Conservation (phyloP, 2,797 vertebrate genomes). For the Alectoris magna region DNA sequence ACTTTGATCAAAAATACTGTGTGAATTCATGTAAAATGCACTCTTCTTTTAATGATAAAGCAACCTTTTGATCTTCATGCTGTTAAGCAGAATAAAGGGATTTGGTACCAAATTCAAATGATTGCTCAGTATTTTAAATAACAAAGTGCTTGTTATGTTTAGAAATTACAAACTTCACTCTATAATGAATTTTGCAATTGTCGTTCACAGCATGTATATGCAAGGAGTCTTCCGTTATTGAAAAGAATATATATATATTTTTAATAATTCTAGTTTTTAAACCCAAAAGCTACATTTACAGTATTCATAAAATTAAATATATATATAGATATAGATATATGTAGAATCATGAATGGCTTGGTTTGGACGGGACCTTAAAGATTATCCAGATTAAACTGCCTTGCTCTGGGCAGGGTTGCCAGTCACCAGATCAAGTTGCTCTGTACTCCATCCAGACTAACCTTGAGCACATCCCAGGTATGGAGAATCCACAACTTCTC, state of each 20-base stretch:
- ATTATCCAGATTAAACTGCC: background rate
- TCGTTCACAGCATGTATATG: background rate
- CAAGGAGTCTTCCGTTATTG: background rate
- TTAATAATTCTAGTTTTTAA: background rate
- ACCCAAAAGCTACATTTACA: background rate
- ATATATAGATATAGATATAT: no score
- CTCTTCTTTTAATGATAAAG: background rate
- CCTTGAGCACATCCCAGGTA: background rate
- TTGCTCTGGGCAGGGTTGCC: no score
- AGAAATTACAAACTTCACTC: background rate
- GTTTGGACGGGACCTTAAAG: background rate
- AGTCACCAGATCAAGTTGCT: background rate
- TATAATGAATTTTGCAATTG: background rate
- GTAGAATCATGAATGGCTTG: background rate
- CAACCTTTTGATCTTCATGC: background rate
- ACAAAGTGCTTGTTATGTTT: background rate
- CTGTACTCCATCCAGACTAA: no score
- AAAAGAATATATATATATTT: background rate
- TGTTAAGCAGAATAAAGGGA: background rate
- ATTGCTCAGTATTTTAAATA: background rate
- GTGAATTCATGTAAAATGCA: background rate
- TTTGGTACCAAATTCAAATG: background rate
- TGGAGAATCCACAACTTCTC: background rate
- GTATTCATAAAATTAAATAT: background rate
- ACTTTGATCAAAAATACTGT: background rate